Evolutionary conservation across 2,797 vertebrate genomes (phyloP), one percentile per base, ranked within the genome.

Genomic region (Macrochelys suwanniensis): DNA sequence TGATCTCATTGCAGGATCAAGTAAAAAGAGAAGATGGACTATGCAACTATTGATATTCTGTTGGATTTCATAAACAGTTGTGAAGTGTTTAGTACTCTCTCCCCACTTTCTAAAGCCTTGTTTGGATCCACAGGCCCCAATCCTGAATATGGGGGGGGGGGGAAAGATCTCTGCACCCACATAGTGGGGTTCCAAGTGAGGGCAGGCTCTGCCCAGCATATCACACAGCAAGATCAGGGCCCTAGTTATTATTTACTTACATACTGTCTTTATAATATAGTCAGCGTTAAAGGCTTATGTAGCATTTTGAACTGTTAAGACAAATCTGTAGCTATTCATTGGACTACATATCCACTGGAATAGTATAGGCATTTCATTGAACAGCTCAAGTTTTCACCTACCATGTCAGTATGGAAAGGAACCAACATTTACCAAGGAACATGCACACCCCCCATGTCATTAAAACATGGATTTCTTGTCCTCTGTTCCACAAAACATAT

Each of bases 151-250:
- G 28, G 0, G 0, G 11, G 77, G 87, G 65, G 78, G 59, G 78
- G 59, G 74, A 13, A 28, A 31, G 68, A 82, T 42, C 90, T 57
- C 83, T 0, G 2, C 68, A 94, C 31, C 74, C 74, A 80, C 21
- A 45, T 0, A 71, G n/a, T 11, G 9, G 0, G 31, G 82, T 87
- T 13, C 26, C n/a, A 25, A 0, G 0, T 9, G 59, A 68, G 37
- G 83, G 31, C 54, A 80, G 0, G 0, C 17, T 93, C 47, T 0
- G 3, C 51, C 77, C 84, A 13, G 59, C 68, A 54, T 51, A 13
- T 49, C 0, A 0, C 45, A 16, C 49, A 77, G 45, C 13, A 76
- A 42, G 42, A 76, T 76, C 71, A 47, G 21, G 23, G 25, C 37
- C 23, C 23, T 45, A 74, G 13, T 2, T 26, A 47, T 6, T 15